phyloP scores from a whole-genome alignment of 2,888 invertebrate species.

The Eupithecia exiguata region DNA sequence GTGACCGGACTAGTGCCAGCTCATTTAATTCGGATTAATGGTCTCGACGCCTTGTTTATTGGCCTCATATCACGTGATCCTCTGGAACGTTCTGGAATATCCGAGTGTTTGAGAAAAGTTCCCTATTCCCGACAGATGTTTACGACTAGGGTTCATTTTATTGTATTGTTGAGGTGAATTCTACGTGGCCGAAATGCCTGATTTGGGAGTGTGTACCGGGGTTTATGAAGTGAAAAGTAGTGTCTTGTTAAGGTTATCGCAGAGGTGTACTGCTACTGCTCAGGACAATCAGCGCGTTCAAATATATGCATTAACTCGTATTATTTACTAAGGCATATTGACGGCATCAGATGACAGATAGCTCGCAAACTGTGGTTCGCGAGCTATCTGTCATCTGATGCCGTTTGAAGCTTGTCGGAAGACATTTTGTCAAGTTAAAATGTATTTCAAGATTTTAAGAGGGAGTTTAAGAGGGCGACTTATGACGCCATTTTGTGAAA shows the following conservation, averaged over 20 bases:
- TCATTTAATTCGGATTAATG: slow-evolving; percentile 69
- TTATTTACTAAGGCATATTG: no score
- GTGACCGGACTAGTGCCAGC: slow-evolving; percentile 46
- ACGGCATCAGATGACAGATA: no score
- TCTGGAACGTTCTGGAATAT: slow-evolving; percentile 39
- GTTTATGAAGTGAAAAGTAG: slow-evolving; percentile 28
- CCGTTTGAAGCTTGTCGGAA: no score
- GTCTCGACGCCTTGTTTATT: slow-evolving; percentile 54
- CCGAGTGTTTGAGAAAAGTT: slow-evolving; percentile 34
- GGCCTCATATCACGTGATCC: slow-evolving; percentile 53
- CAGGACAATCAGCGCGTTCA: no score
- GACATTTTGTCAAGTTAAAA: no score
- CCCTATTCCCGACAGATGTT: slow-evolving; percentile 34
- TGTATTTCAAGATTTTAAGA: no score
- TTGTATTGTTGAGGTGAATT: slow-evolving; percentile 38
- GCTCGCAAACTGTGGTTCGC: no score
- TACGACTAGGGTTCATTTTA: slow-evolving; percentile 41
- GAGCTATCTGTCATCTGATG: no score
- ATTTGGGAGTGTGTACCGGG: slow-evolving; percentile 17
- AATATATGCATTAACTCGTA: no score
- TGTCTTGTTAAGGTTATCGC: background rate
- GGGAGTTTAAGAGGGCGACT: no score
- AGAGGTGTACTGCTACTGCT: no score
- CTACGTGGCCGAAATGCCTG: slow-evolving; percentile 33
- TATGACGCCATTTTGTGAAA: no score